Evolutionary conservation across 2,113 vertebrate species (phyloP), one percentile per base, ranked within the genome.

Genomic region (Cnemophilus loriae): DNA sequence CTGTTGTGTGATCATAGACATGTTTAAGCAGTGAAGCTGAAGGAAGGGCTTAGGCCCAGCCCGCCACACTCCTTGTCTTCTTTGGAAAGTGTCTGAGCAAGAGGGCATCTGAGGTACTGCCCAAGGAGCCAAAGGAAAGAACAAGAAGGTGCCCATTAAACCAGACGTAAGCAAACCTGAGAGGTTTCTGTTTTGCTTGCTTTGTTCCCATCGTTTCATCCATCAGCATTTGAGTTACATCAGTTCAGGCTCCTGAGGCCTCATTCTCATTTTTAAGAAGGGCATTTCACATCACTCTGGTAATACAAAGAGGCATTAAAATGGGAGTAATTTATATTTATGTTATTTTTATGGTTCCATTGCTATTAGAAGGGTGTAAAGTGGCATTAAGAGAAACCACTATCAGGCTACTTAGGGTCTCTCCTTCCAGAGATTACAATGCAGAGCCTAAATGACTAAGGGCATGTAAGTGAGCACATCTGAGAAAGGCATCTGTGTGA

Each of bases 341-440:
- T 79, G 60, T 92, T 91, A 90, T 81, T 92, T 95, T 96, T 93
- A 95, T 92, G 85, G 44, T 52, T 69, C 44, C 84, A 42, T 71
- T 71, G 73, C 56, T 84, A 59, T 86, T 90, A 83, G 76, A 42
- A 80, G 75, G 10, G 35, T 81, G 35, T 90, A 81, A 95, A 93
- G 52, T 32, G 55, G 55, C 55, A 64, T 86, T 93, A 93, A 53
- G 70, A 69, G 85, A 83, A 96, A 74, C 19, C 33, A 77, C 44
- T 73, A 41, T 60, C 60, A 32, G 71, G 30, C n/a, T 91, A 27
- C 42, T 68, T 65, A 42, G 39, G 22, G 68, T 74, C 30, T 88
- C 90, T 57, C 42, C 39, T 85, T 78, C 22, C 82, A 55, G 35
- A 20, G 56, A 59, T 67, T 95, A 33, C 35, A 68, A 47, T 42